Conservation (phyloP, 2,797 vertebrate species). For the Gymnoscopelus braueri region DNA sequence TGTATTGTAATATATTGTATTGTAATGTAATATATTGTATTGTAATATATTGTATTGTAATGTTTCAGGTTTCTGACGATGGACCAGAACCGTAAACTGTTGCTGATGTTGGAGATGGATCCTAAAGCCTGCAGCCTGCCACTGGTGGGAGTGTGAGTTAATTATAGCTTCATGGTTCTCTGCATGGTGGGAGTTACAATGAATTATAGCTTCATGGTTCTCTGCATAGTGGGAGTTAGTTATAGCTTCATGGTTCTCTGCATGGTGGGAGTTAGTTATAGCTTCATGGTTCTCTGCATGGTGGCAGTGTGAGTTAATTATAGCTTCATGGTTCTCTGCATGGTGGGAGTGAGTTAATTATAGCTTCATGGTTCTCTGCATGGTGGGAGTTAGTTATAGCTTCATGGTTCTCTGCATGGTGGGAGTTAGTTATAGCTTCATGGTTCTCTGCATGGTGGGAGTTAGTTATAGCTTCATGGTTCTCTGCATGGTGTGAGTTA, state of each 20-base stretch:
- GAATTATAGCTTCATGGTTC: neutral
- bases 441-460: neutral
- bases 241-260: neutral
- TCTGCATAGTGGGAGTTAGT: too few species aligned
- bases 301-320: too few species aligned
- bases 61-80: slow-evolving; percentile 91
- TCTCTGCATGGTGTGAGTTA: neutral
- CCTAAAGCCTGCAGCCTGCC: slow-evolving; percentile 91
- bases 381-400: too few species aligned
- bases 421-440: neutral
- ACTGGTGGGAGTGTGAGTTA: slow-evolving; percentile 93
- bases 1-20: too few species aligned
- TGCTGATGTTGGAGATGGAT: slow-evolving; percentile 93
- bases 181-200: neutral
- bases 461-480: neutral
- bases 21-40: too few species aligned
- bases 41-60: too few species aligned
- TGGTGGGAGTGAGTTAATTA: neutral
- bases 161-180: neutral
- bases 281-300: neutral
- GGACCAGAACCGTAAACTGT: slow-evolving; percentile 94
- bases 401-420: neutral
- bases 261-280: neutral
- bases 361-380: neutral
- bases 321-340: neutral